Conservation (phyloP, 2,113 vertebrate species). For the Megaleporinus macrocephalus region DNA sequence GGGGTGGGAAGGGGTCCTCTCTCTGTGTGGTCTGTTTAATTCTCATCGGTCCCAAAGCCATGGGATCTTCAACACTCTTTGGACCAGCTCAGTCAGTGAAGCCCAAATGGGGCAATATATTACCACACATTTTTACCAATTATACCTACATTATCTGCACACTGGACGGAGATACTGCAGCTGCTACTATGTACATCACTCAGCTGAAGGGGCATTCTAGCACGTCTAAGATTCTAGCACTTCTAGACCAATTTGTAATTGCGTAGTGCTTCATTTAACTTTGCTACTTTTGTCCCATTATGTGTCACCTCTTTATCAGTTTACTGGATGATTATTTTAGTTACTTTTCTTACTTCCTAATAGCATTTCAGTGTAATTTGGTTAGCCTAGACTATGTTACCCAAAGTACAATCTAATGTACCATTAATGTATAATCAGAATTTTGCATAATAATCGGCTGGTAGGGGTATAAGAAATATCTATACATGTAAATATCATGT, state of each 20-base stretch:
- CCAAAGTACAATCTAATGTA: too few relatives aligned
- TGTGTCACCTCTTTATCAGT: background rate
- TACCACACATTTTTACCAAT: constrained; percentile 52
- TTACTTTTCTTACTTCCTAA: too few relatives aligned
- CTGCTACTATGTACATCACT: constrained; percentile 36
- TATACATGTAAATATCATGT: too few relatives aligned
- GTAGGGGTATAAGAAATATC: too few relatives aligned
- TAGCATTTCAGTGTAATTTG: too few relatives aligned
- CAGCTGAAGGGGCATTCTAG: background rate
- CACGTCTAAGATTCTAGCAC: background rate
- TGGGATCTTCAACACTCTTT: constrained; percentile 52
- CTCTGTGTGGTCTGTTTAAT: constrained; percentile 74
- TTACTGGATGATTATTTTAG: background rate
- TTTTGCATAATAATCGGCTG: too few relatives aligned
- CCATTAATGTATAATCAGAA: too few relatives aligned
- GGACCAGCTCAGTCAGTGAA: constrained; percentile 36
- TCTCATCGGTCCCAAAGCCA: constrained; percentile 65
- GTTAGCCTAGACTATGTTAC: too few relatives aligned
- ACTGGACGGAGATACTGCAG: constrained; percentile 47
- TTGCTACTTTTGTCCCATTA: background rate
- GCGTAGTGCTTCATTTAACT: background rate
- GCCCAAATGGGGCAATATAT: constrained; percentile 39
- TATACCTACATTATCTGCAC: constrained; percentile 41
- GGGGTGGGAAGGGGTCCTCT: constrained; percentile 22
- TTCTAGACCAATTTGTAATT: background rate